A percentile compares a stretch with the other conserved stretches of the same genome.
Conservation (phyloP, 2,113 vertebrate genomes). For the Alligator sinensis region DNA sequence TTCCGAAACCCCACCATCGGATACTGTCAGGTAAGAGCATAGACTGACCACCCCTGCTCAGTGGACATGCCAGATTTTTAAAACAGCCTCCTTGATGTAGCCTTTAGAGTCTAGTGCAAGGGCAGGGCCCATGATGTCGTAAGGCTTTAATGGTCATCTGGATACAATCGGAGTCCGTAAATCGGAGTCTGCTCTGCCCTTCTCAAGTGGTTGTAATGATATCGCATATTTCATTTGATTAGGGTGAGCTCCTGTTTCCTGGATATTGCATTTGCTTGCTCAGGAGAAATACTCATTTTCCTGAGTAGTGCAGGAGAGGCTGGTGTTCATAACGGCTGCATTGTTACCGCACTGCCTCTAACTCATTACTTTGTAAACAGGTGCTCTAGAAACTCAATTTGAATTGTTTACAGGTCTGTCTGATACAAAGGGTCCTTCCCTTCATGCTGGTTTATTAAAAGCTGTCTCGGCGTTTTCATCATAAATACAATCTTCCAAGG, state of each 20-base stretch:
- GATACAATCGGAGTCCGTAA: neutral
- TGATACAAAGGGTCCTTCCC: neutral
- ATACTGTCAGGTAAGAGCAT: slow-evolving; percentile 91
- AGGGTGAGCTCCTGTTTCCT: neutral
- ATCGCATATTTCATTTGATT: neutral
- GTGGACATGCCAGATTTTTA: neutral
- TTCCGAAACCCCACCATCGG: slow-evolving; percentile 96
- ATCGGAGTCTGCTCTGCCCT: neutral
- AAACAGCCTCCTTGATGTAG: neutral
- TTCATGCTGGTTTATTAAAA: neutral
- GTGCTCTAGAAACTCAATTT: neutral
- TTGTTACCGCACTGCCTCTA: neutral
- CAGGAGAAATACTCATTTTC: neutral
- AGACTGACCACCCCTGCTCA: neutral
- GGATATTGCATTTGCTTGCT: neutral
- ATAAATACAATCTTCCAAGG: neutral
- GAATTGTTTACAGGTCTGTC: neutral
- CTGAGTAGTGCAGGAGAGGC: neutral
- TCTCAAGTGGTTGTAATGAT: neutral
- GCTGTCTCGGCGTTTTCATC: neutral
- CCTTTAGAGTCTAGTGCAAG: neutral
- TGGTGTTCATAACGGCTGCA: neutral
- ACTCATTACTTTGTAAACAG: neutral
- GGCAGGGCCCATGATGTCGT: neutral
- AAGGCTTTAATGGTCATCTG: neutral